Conservation (phyloP, 2,113 vertebrate genomes). For the Neodon shergylaensis region DNA sequence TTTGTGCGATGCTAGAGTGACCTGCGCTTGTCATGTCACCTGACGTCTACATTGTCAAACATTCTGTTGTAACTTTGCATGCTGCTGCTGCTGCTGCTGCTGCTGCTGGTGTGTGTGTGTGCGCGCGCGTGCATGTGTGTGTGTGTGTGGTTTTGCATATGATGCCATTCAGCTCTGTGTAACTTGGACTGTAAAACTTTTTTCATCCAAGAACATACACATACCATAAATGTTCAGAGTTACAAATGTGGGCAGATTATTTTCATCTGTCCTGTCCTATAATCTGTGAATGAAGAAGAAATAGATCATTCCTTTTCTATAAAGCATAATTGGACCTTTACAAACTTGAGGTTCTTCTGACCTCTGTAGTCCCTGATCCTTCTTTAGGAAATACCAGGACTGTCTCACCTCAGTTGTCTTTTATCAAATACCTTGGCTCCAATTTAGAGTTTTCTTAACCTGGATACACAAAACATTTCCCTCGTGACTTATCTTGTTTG, state of each 20-base stretch:
- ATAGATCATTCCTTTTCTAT: neutral
- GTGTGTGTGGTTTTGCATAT: fast-evolving
- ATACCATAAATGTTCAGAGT: neutral
- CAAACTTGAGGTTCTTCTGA: neutral
- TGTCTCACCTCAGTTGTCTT: neutral
- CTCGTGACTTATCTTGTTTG: neutral
- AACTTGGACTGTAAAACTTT: neutral
- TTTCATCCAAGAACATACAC: neutral
- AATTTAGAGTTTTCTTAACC: neutral
- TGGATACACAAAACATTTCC: neutral
- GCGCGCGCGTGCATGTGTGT: neutral
- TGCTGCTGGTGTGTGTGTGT: neutral
- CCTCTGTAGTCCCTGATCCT: neutral
- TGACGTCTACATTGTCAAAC: neutral
- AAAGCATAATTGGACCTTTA: neutral
- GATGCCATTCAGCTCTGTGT: too few relatives aligned
- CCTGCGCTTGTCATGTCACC: neutral
- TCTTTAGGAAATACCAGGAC: neutral
- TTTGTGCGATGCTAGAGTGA: neutral
- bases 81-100: too few relatives aligned
- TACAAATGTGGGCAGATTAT: neutral
- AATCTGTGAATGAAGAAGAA: neutral
- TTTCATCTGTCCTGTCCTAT: neutral
- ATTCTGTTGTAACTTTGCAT: neutral
- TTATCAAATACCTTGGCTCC: neutral